Evolutionary conservation across 2,113 vertebrate species (phyloP).

Genomic region (Pyrgilauda ruficollis): DNA sequence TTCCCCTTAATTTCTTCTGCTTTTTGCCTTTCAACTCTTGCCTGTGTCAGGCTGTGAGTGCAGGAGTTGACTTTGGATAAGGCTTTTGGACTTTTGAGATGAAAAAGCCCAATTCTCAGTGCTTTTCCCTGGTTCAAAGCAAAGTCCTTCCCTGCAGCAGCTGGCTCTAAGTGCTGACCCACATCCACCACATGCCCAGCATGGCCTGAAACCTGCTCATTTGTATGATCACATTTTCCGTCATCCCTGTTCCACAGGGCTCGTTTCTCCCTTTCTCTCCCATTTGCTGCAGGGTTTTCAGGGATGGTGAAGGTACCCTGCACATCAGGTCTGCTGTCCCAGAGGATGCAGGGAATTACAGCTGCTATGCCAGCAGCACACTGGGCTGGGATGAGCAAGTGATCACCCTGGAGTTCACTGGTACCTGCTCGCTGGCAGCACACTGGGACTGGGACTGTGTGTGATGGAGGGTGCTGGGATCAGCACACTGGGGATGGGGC

Average conservation of each 20-base stretch:
- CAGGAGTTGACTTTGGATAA: background rate
- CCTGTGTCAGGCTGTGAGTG: background rate
- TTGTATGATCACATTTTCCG: background rate
- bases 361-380: conserved; percentile 80
- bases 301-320: conserved; percentile 73
- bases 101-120: background rate
- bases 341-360: conserved; percentile 92
- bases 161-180: background rate
- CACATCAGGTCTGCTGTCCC: conserved; percentile 77
- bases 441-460: background rate
- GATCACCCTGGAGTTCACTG: conserved; percentile 55
- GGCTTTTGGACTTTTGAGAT: background rate
- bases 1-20: background rate
- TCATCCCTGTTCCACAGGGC: background rate
- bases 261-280: background rate
- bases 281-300: conserved; percentile 53
- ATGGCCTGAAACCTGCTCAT: background rate
- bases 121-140: background rate
- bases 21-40: background rate
- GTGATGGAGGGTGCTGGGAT: background rate
- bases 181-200: background rate
- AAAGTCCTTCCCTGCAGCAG: background rate
- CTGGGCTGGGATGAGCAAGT: conserved; percentile 76
- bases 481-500: background rate
- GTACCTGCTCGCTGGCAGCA: background rate